phyloP scores from a whole-genome alignment of 2,113 vertebrate species.

The Zootoca vivipara region DNA sequence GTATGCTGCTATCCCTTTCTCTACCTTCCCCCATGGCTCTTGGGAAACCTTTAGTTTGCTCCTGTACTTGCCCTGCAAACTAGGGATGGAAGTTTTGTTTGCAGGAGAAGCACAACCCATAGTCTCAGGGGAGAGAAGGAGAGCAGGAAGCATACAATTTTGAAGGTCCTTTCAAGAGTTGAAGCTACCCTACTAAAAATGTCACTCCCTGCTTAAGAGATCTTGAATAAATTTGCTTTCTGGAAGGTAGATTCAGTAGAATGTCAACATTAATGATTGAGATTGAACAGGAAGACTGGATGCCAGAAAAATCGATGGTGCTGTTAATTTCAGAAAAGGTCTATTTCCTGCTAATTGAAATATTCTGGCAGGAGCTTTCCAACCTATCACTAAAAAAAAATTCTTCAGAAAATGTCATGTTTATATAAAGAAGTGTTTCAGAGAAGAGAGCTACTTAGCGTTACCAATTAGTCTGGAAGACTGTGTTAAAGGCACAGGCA shows the following conservation, averaged over 20 bases:
- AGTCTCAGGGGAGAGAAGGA: background rate
- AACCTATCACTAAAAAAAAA: background rate
- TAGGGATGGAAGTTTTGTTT: background rate
- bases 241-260: background rate
- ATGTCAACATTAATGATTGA: background rate
- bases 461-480: background rate
- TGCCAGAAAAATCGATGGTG: background rate
- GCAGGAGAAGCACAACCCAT: background rate
- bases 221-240: background rate
- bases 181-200: background rate
- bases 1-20: background rate
- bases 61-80: background rate
- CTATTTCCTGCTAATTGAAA: background rate
- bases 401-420: background rate
- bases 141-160: background rate
- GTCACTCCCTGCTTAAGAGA: background rate
- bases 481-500: background rate
- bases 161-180: background rate
- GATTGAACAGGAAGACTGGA: background rate
- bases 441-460: background rate
- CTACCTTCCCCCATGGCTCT: background rate
- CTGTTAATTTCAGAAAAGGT: background rate
- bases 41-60: background rate
- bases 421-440: background rate
- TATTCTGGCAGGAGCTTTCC: background rate